Conservation (phyloP, 2,888 invertebrate species). For the Byasa hedistus region DNA sequence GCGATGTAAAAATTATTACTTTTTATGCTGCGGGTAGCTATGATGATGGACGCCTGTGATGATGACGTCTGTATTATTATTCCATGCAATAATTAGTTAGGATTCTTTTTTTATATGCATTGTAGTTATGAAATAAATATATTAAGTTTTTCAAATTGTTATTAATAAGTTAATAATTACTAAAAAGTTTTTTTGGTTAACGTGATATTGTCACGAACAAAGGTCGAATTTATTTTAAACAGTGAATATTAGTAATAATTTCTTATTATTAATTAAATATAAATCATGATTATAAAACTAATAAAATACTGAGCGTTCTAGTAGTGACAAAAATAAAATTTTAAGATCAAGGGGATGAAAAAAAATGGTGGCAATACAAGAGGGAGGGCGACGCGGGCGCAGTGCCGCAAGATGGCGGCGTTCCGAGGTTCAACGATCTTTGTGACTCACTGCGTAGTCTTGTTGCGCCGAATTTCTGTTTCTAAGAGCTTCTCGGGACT, state of each 20-base stretch:
- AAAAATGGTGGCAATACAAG: constrained; percentile 20
- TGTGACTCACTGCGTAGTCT: constrained; percentile 61
- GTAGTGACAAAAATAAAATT: neutral
- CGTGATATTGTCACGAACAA: too few species aligned
- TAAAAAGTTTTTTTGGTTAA: too few species aligned
- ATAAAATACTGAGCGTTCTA: neutral
- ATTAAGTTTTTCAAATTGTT: too few species aligned
- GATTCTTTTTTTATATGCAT: too few species aligned
- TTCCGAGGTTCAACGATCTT: constrained; percentile 61
- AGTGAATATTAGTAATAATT: too few species aligned
- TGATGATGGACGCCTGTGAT: neutral
- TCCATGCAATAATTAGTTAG: neutral
- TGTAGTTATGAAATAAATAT: too few species aligned
- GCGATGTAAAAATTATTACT: neutral
- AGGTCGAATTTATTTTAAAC: too few species aligned
- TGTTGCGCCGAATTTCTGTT: constrained; percentile 55
- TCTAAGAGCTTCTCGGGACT: constrained; percentile 33
- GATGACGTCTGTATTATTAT: neutral
- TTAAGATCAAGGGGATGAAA: constrained; percentile 15
- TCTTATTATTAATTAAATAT: neutral
- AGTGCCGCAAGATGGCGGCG: constrained; percentile 42
- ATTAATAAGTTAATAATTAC: too few species aligned
- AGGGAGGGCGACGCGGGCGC: constrained; percentile 45
- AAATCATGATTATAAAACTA: neutral
- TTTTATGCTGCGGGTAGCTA: neutral